Base-by-base conservation (phyloP, 2,113 vertebrate genomes). In the Daubentonia madagascariensis region DNA sequence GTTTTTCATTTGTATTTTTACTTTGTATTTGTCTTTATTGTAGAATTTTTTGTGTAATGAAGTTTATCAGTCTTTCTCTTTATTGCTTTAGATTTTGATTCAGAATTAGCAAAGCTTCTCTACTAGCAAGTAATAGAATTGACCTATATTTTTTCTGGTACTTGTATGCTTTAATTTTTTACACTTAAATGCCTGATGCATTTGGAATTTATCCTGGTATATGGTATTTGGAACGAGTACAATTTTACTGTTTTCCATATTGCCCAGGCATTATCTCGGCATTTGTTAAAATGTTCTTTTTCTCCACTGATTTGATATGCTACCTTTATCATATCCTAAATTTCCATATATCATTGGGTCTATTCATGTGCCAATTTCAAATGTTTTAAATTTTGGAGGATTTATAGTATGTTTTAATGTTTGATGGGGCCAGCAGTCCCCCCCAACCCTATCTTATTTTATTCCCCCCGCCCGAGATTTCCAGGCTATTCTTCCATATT, bases 71-170 rank as follows among this genome's bases (percentile, higher is more conserved):
- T 75, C 40, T 79, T 95, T 93, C 43, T 81, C 9, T 40, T 85
- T 97, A 45, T 73, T 89, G 43, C 50, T 89, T 92, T 57, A 75
- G 22, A 88, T 20, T 84, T 95, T 92, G 30, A 88, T 68, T 92
- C 57, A 57, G 35, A 90, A 61, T 90, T 90, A 93, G 48, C 48
- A 93, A 93, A 90, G 3, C 30, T 68, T 81, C 50, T 76, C 28
- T 93, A 37, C 22, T 80, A 28, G 37, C 75, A 93, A 52, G 18
- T 67, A 75, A 20, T 68, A 13, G 72, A 85, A 90, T 83, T 68
- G 81, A 50, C 16, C 10, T 48, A 30, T 76, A 52, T 61, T 85
- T 90, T 84, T 61, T 80, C 48, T 89, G 85, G 32, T 79, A 73
- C 40, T 67, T 78, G 32, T 70, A 16, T 72, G n/a, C n/a, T 91